These are phyloP conservation scores for Ylistrum balloti DNA, from an alignment of 1,140 invertebrate species.

Conservation along the genomic window DNA sequence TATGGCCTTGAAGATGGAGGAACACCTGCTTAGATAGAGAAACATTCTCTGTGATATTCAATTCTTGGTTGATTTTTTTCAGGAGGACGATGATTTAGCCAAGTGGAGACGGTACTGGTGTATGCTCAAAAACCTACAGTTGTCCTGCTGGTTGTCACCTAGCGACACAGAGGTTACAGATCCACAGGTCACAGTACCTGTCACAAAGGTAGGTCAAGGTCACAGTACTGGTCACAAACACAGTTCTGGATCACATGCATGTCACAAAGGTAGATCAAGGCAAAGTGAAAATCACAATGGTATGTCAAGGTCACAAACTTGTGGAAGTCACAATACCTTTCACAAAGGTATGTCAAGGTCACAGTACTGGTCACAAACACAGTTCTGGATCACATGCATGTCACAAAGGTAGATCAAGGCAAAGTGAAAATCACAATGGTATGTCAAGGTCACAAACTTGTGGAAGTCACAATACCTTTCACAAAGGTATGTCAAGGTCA, in stretches of 20 bases:
- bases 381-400: constrained; percentile 75
- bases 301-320: constrained; percentile 67
- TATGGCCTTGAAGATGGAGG: too few relatives aligned
- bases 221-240: constrained; percentile 50
- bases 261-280: constrained; percentile 80
- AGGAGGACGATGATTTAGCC: constrained; percentile 75
- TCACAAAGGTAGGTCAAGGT: constrained; percentile 79
- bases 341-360: constrained; percentile 78
- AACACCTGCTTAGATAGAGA: too few relatives aligned
- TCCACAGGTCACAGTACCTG: constrained; percentile 80
- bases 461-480: constrained; percentile 80
- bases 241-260: constrained; percentile 74
- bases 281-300: constrained; percentile 41
- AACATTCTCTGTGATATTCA: too few relatives aligned
- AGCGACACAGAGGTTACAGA: constrained; percentile 78
- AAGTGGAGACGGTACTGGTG: constrained; percentile 80
- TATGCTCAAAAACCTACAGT: constrained; percentile 80
- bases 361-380: constrained; percentile 50
- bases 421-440: constrained; percentile 42
- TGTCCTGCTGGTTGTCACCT: constrained; percentile 80
- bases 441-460: constrained; percentile 68
- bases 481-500: constrained; percentile 78
- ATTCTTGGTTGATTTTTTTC: too few relatives aligned
- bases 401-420: constrained; percentile 79
- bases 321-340: constrained; percentile 81